Percentiles rank a stretch among this genome's conserved stretches.
These are phyloP conservation scores for Bufo gargarizans DNA, from an alignment of 2,113 vertebrate species.

Conservation along the genomic window DNA sequence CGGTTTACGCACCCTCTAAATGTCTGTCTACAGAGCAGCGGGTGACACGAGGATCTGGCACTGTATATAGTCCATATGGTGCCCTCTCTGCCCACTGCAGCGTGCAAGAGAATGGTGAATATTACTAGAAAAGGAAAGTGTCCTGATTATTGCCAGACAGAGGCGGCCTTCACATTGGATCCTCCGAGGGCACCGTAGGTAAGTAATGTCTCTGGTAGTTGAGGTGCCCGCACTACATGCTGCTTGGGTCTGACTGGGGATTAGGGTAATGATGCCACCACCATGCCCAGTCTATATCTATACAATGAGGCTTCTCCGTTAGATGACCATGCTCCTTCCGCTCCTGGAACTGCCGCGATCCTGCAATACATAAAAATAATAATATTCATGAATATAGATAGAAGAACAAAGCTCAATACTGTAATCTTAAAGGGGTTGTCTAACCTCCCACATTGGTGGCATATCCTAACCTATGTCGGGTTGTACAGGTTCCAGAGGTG, in stretches of 20 bases:
- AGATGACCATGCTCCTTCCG: conserved; percentile 87
- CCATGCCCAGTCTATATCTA: not conserved
- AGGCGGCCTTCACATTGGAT: not conserved
- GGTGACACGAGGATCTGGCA: not conserved
- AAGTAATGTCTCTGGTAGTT: not conserved
- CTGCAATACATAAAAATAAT: conserved; percentile 74
- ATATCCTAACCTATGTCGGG: too few relatives aligned
- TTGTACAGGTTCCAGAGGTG: too few relatives aligned
- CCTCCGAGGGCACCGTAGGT: not conserved
- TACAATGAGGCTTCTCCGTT: conserved; percentile 15
- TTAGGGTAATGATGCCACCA: not conserved
- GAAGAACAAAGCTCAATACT: not conserved
- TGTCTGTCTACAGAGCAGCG: too few relatives aligned
- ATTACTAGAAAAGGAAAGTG: not conserved
- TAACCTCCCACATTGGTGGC: too few relatives aligned
- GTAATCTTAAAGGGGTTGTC: too few relatives aligned
- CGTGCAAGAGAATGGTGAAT: not conserved
- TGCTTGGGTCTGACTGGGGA: not conserved
- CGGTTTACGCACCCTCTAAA: too few relatives aligned
- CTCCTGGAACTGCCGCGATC: conserved; percentile 89
- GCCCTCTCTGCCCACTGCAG: not conserved
- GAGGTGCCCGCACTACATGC: not conserved
- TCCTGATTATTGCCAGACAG: not conserved
- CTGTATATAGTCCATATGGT: not conserved
- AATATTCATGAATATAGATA: not conserved